phyloP scores from a whole-genome alignment of 1,140 invertebrate species.

The Cotesia typhae region DNA sequence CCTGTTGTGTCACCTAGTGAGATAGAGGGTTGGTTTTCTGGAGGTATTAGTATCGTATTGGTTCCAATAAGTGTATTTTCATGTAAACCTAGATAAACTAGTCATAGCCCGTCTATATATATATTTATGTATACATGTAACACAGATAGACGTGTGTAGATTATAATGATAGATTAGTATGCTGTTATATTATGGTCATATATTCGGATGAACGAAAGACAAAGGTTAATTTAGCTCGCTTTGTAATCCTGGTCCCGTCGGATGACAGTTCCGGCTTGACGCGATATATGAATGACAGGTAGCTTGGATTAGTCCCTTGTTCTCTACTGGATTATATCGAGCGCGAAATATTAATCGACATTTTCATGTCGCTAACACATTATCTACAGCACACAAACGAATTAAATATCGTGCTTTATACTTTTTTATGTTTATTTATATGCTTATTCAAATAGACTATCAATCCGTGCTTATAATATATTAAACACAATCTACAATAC shows the following conservation, averaged over 20 bases:
- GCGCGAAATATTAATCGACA: constrained; percentile 60
- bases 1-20: constrained; percentile 56
- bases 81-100: constrained; percentile 50
- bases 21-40: constrained; percentile 35
- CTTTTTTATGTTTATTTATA: constrained; percentile 61
- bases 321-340: constrained; percentile 65
- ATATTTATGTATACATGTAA: neutral
- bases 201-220: constrained; percentile 41
- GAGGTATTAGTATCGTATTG: constrained; percentile 58
- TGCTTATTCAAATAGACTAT: constrained; percentile 41
- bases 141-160: constrained; percentile 27
- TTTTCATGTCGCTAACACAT: constrained; percentile 9
- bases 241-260: constrained; percentile 62
- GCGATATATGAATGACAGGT: constrained; percentile 49
- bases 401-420: constrained; percentile 45
- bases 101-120: neutral
- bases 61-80: constrained; percentile 60
- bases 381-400: constrained; percentile 4
- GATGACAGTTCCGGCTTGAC: constrained; percentile 45
- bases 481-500: too few species aligned
- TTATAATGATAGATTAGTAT: constrained; percentile 12
- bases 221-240: constrained; percentile 64
- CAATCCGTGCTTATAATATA: neutral
- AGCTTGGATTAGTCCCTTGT: constrained; percentile 63
- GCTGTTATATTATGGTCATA: neutral